Percentiles rank a stretch among this genome's conserved stretches.
These are phyloP conservation scores for Ciconia boyciana DNA, from an alignment of 2,113 vertebrate species.

Conservation along the genomic window DNA sequence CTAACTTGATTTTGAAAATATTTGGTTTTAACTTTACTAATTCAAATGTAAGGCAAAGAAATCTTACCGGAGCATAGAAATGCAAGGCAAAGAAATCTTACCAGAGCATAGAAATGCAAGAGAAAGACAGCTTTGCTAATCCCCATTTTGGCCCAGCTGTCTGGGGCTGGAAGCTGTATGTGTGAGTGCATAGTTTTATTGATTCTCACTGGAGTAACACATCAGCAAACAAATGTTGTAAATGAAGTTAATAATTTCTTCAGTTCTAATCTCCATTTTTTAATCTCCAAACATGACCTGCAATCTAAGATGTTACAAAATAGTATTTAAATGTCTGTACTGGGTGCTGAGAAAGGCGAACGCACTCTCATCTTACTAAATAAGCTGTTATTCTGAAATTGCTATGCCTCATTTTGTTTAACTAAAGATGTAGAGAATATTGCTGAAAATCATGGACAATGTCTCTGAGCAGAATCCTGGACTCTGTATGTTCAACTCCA, in stretches of 20 bases:
- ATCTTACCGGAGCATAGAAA: conserved; percentile 50
- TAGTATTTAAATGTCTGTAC: not conserved
- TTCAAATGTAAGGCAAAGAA: not conserved
- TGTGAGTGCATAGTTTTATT: conserved; percentile 1
- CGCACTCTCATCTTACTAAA: not conserved
- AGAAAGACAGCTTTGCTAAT: not conserved
- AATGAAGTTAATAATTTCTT: conserved; percentile 71
- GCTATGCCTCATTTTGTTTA: not conserved
- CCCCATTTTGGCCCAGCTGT: not conserved
- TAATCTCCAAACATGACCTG: conserved; percentile 54
- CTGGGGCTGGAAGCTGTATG: not conserved
- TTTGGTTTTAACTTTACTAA: not conserved
- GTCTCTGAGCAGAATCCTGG: not conserved
- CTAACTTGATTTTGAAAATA: not conserved
- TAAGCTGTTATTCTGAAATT: not conserved
- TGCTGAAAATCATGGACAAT: not conserved
- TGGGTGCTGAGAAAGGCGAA: not conserved
- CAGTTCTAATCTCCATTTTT: not conserved
- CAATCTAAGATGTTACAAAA: conserved; percentile 57
- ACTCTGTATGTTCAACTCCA: not conserved
- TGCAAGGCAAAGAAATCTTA: conserved; percentile 44
- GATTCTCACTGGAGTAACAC: conserved; percentile 25
- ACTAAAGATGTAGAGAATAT: not conserved
- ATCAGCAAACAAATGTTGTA: conserved; percentile 23
- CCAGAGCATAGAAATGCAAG: conserved; percentile 34